A percentile compares a stretch with the other conserved stretches of the same genome.
Conservation (phyloP, 2,888 invertebrate genomes). For the Syrphus vitripennis region DNA sequence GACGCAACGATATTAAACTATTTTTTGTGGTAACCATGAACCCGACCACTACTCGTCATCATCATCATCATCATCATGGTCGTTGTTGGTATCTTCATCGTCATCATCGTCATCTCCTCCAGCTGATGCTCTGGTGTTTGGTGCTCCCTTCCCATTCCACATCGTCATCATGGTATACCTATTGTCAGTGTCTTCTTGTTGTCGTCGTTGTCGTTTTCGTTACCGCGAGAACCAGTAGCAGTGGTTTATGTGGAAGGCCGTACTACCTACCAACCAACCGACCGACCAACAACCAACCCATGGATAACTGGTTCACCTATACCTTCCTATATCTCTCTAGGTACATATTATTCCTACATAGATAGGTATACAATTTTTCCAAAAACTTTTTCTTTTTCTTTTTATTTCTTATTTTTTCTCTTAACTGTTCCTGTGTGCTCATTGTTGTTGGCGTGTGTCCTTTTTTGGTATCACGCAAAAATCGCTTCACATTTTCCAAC, state of each 20-base stretch:
- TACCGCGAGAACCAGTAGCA: constrained; percentile 82
- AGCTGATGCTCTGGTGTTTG: constrained; percentile 26
- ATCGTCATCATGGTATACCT: constrained; percentile 71
- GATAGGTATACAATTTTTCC: background rate
- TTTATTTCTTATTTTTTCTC: constrained; percentile 22
- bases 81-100: constrained; percentile 73
- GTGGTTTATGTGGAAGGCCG: constrained; percentile 79
- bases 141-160: constrained; percentile 70
- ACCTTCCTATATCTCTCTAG: constrained; percentile 50
- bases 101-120: constrained; percentile 71
- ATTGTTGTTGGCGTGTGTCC: constrained; percentile 55
- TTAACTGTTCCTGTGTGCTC: constrained; percentile 13
- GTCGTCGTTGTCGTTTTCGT: constrained; percentile 66
- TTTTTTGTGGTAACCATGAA: constrained; percentile 81
- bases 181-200: constrained; percentile 51
- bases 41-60: constrained; percentile 79
- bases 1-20: constrained; percentile 81
- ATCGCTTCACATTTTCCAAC: constrained; percentile 68
- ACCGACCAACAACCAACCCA: constrained; percentile 72
- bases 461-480: constrained; percentile 68
- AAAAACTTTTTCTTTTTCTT: background rate
- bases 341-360: constrained; percentile 31
- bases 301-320: constrained; percentile 72
- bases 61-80: constrained; percentile 72
- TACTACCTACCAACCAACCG: constrained; percentile 71